Conservation (phyloP, 2,888 invertebrate species). For the Epistrophe grossulariae region DNA sequence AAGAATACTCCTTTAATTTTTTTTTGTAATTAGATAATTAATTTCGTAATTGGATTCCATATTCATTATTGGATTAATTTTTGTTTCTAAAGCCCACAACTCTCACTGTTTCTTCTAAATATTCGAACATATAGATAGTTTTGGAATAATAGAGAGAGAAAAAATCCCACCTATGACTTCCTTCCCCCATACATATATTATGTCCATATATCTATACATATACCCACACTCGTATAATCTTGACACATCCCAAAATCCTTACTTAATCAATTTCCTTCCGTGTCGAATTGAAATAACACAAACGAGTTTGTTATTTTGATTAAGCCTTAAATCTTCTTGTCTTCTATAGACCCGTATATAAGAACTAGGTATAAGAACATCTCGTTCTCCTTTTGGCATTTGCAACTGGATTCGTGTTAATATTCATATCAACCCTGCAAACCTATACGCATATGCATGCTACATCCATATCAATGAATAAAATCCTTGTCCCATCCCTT, state of each 20-base stretch:
- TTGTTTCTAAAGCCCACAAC: too few species aligned
- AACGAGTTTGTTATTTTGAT: conserved; percentile 10
- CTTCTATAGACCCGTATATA: neutral
- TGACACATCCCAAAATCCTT: conserved; percentile 27
- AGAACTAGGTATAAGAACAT: neutral
- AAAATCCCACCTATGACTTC: neutral
- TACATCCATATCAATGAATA: conserved; percentile 29
- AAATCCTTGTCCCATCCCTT: conserved; percentile 5
- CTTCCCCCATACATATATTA: neutral
- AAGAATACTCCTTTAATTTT: too few species aligned
- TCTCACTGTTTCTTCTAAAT: neutral
- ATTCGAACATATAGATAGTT: neutral
- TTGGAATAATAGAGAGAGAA: neutral
- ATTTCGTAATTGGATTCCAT: too few species aligned
- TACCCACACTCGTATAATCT: neutral
- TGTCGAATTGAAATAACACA: conserved; percentile 18
- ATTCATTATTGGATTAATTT: too few species aligned
- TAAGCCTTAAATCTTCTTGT: conserved; percentile 39
- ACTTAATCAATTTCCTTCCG: conserved; percentile 36
- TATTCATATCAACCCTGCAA: conserved; percentile 35
- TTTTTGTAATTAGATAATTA: too few species aligned
- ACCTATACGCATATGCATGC: conserved; percentile 1
- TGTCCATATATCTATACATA: too few species aligned
- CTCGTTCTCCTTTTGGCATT: neutral
- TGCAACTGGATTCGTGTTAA: conserved; percentile 12